Conservation (phyloP, 1,140 invertebrate species). For the Microplitis demolitor region DNA sequence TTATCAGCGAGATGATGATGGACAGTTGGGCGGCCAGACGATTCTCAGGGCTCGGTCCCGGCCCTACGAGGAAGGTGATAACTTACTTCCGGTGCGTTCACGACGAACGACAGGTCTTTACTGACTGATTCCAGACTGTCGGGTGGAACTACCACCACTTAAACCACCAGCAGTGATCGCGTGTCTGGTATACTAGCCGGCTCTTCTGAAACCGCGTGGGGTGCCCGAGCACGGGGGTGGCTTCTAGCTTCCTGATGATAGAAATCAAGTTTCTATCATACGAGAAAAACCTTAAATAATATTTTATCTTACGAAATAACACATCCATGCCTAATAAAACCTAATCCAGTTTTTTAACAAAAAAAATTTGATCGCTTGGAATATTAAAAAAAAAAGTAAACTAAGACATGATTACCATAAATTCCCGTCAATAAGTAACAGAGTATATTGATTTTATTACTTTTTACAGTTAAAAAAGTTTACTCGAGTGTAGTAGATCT, state of each 20-base stretch:
- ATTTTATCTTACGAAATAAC: background rate
- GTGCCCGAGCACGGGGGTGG: conserved; percentile 31
- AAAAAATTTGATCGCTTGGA: too few relatives aligned
- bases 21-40: conserved; percentile 38
- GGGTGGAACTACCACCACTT: conserved; percentile 29
- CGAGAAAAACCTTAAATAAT: background rate
- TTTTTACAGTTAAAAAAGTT: background rate
- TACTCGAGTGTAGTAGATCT: too few relatives aligned
- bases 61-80: conserved; percentile 19
- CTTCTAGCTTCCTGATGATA: conserved; percentile 6
- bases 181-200: conserved; percentile 28
- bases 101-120: conserved; percentile 44
- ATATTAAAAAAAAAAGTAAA: too few relatives aligned
- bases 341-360: too few relatives aligned
- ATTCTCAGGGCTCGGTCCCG: conserved; percentile 35
- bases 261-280: background rate
- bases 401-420: too few relatives aligned
- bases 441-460: background rate
- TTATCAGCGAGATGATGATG: background rate
- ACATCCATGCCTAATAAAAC: too few relatives aligned
- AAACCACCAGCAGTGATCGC: conserved; percentile 34
- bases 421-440: too few relatives aligned
- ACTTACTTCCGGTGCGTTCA: conserved; percentile 36
- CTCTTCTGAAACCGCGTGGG: conserved; percentile 26
- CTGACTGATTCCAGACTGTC: conserved; percentile 34